Evolutionary conservation across 2,113 vertebrate species (phyloP), one percentile per base, ranked within the genome.

Genomic region (Psittacus erithacus): DNA sequence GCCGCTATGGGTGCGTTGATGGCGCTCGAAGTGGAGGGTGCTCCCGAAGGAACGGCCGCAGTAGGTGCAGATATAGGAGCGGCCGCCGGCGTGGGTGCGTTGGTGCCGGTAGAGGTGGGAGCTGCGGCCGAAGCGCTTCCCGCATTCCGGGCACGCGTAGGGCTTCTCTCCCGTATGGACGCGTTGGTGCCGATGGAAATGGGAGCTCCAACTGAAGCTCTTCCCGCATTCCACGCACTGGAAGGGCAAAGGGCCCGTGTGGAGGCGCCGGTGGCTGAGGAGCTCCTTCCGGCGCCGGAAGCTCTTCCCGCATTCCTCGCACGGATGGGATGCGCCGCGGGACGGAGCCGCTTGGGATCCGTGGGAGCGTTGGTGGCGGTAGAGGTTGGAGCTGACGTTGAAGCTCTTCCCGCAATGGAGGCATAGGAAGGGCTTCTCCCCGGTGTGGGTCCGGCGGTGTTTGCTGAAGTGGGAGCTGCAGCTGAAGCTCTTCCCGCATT

Each of bases 401-500:
- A 98, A 98, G 9, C 97, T 97, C 73, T 98, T 98, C 7, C 97
- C 97, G 2, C 99, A 99, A 43, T 98, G 93, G 38, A 98, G 96
- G 13, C 99, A 99, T 29, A 95, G 97, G 96, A 97, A 98, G 31
- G 99, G 98, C 33, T 97, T 98, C 74, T 98, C 98, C 4, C 98
- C 86, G 1, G 86, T 67, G 62, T 76, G 87, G 18, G 92, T 95
- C 13, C 97, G 88, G 14, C 88, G 97, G 69, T 97, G 96, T 39
- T 96, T 97, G 33, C 82, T 97, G 92, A 99, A 98, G 96, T 99
- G 99, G 92, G 99, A 98, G 15, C 98, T 98, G 4, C 98, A 98
- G 17, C 98, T 98, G 97, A 99, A 99, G 83, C 98, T 98, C 96
- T 99, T 99, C 35, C 98, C 96, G 69, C 99, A 99, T 55, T 99